Evolutionary conservation across 2,113 vertebrate genomes (phyloP), one percentile per base, ranked within the genome.

Genomic region (Aramus guarauna): DNA sequence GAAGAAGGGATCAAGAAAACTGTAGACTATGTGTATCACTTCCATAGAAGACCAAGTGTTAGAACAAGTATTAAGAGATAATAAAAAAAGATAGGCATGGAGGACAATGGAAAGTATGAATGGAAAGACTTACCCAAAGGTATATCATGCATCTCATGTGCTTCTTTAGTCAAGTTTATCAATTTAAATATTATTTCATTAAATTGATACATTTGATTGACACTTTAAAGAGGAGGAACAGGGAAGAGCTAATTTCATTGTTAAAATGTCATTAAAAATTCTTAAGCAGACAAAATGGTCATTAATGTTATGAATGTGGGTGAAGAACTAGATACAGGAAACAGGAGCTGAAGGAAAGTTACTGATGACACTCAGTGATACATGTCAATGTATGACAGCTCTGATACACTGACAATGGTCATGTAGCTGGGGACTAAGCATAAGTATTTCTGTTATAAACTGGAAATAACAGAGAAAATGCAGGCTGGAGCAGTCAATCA

Each of bases 391-490:
- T 56, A 26, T 36, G 52, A 52, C 78, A 93, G 21, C 12, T 39
- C 41, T 32, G 18, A 79, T 52, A 72, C 62, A 45, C 73, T 26
- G 23, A 58, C 60, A 91, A 6, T 5, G 14, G 74, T 47, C 81
- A 41, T 29, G 53, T 56, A 85, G 58, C 64, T 66, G 39, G 53
- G 53, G 34, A 62, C 27, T 50, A 82, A 73, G 80, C 68, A 92
- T 69, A 76, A 22, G 13, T 32, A 63, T 64, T 55, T 74, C 43
- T 72, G 30, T 52, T 66, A 90, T 9, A 72, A 56, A 72, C 39
- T 94, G 53, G 81, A 90, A 93, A 69, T 45, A 79, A 82, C n/a
- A 73, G 53, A 91, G 50, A 63, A 88, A 85, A 82, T 17, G 34
- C 68, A 90, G 48, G 29, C 47, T 84, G 79, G n/a, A 94, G 69